Evolutionary conservation across 2,113 vertebrate genomes (phyloP).

Genomic region (Rallus limicola): DNA sequence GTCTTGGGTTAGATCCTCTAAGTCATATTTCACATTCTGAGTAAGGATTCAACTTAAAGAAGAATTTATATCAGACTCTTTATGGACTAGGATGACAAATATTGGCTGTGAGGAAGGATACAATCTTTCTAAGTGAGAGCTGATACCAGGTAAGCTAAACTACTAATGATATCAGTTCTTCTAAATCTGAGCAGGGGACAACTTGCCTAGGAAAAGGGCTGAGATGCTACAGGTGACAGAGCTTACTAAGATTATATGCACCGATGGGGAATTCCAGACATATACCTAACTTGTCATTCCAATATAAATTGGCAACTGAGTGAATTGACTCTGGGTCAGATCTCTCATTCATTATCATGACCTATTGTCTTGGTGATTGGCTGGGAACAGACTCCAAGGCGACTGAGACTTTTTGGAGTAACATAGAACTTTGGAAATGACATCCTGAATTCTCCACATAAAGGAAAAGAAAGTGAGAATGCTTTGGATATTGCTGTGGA

Average conservation of each 20-base stretch:
- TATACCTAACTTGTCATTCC: constrained; percentile 61
- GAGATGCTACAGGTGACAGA: constrained; percentile 49
- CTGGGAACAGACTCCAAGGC: constrained; percentile 53
- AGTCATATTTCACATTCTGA: background rate
- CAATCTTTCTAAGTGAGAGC: background rate
- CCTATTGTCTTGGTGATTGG: constrained; percentile 55
- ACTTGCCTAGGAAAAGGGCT: background rate
- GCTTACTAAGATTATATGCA: constrained; percentile 29
- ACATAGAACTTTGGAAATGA: constrained; percentile 26
- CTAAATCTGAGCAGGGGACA: background rate
- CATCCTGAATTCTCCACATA: constrained; percentile 6
- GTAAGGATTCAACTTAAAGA: background rate
- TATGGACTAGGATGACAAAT: background rate
- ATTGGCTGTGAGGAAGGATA: background rate
- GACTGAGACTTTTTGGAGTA: constrained; percentile 28
- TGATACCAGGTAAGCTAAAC: background rate
- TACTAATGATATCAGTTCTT: background rate
- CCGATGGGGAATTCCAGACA: constrained; percentile 49
- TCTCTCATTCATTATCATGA: constrained; percentile 66
- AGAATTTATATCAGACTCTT: background rate
- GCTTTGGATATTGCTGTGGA: background rate
- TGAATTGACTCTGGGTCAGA: constrained; percentile 63
- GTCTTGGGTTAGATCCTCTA: background rate
- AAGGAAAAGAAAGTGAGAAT: constrained; percentile 41
- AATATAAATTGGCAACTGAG: constrained; percentile 57